These are phyloP conservation scores for Arremon brunneinucha DNA, from an alignment of 2,797 vertebrate species.

Conservation along the genomic window DNA sequence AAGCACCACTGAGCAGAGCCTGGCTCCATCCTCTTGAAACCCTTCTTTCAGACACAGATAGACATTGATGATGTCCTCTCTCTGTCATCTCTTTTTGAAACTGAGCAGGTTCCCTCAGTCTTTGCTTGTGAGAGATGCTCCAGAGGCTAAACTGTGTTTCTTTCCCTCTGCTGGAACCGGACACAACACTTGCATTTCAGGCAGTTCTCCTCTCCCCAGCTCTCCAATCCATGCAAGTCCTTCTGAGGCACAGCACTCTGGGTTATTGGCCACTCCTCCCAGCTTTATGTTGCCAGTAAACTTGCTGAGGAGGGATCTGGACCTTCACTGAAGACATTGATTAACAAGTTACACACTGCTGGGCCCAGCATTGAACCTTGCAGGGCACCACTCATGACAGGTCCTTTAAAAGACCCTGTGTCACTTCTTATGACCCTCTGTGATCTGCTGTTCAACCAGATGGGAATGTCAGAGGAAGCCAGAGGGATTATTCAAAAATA, in stretches of 20 bases:
- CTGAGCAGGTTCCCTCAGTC: background rate
- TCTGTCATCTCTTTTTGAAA: background rate
- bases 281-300: background rate
- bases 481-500: background rate
- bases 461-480: background rate
- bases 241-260: background rate
- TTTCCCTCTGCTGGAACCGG: background rate
- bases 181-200: background rate
- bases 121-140: background rate
- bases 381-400: no score
- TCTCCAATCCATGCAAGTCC: background rate
- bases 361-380: background rate
- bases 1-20: background rate
- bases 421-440: background rate
- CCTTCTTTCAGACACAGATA: background rate
- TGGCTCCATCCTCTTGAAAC: background rate
- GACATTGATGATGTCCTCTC: background rate
- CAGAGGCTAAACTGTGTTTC: background rate
- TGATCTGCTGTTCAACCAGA: background rate
- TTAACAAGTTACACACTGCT: background rate
- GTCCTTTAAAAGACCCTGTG: no score
- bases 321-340: background rate
- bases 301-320: background rate
- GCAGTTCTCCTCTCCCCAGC: accelerated
- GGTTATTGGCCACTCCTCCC: background rate